Base-by-base conservation (phyloP, 2,797 vertebrate species). In the Erpetoichthys calabaricus region DNA sequence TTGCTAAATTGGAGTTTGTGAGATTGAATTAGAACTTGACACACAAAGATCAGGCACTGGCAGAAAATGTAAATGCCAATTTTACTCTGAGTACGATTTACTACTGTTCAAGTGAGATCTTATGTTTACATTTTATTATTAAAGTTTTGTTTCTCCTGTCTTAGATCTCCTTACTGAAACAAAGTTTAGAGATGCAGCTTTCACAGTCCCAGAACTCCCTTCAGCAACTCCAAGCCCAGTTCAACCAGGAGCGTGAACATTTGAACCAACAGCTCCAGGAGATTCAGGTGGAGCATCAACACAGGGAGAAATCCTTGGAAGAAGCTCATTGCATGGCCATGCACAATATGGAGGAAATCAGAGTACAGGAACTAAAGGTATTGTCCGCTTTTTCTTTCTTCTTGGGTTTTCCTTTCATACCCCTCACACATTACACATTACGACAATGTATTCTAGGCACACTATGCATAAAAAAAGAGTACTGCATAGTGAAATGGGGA, bases 111-210 rank as follows among this genome's bases (percentile, higher is more conserved):
- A 25, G 25, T 25, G 25, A 25, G 2, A 25, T 25, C 25, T 25
- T 25, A 25, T 25, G 25, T 25, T 25, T 25, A 25, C 25, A 25
- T 25, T 25, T 25, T 25, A 25, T 25, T 25, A 25, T 25, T 25
- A 25, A 25, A 25, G 25, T 10, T 45, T 45, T 51, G 45, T 44
- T 42, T 70, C 75, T 61, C 73, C 56, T 74, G 70, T 59, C 55
- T 3, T 70, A 98, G 95, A 98, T 98, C 74, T 96, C 93, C 45
- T 70, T 96, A 74, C 65, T 98, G 75, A 98, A 98, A 75, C 94
- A 97, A 78, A 97, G 91, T 55, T 82, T 98, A 81, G 95, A 98
- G 79, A 90, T 97, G 86, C 95, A 98, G 81, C 87, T 97, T 65
- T 96, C 90, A 25, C 93, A 97, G 79, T 98, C 95, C 2, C 94